Conservation (phyloP, 2,888 invertebrate genomes). For the Zele albiditarsus region DNA sequence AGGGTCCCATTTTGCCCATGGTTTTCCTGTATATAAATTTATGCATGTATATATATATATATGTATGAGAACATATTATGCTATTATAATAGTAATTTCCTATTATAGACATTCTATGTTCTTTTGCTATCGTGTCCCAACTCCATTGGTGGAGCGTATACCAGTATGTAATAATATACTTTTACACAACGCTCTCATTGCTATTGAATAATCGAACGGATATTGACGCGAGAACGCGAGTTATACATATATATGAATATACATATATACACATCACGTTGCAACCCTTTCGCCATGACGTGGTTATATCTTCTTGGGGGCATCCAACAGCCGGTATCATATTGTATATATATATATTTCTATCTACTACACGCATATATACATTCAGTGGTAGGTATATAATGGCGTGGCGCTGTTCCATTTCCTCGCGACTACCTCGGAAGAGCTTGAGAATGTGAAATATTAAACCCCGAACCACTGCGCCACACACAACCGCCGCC, state of each 20-base stretch:
- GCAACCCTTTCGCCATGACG: constrained; percentile 33
- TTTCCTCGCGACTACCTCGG: constrained; percentile 37
- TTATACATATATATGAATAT: not conserved
- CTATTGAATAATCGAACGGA: constrained; percentile 38
- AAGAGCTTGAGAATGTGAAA: constrained; percentile 36
- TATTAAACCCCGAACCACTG: constrained; percentile 33
- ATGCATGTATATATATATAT: not conserved
- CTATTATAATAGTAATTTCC: not conserved
- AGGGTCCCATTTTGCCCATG: no score
- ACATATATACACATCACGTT: not conserved
- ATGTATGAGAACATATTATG: not conserved
- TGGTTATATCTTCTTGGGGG: constrained; percentile 28
- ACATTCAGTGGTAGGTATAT: constrained; percentile 6
- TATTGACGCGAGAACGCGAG: constrained; percentile 21
- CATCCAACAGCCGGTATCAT: constrained; percentile 16
- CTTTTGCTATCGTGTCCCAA: not conserved
- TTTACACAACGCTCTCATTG: not conserved
- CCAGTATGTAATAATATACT: constrained; percentile 22
- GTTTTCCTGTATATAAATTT: no score
- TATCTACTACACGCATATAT: not conserved
- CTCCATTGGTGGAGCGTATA: not conserved
- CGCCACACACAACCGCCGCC: constrained; percentile 32
- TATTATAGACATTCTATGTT: constrained; percentile 9
- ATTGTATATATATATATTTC: not conserved
- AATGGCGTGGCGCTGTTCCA: constrained; percentile 25